Evolutionary conservation across 2,888 invertebrate genomes (phyloP).

Genomic region (Phalangium opilio): DNA sequence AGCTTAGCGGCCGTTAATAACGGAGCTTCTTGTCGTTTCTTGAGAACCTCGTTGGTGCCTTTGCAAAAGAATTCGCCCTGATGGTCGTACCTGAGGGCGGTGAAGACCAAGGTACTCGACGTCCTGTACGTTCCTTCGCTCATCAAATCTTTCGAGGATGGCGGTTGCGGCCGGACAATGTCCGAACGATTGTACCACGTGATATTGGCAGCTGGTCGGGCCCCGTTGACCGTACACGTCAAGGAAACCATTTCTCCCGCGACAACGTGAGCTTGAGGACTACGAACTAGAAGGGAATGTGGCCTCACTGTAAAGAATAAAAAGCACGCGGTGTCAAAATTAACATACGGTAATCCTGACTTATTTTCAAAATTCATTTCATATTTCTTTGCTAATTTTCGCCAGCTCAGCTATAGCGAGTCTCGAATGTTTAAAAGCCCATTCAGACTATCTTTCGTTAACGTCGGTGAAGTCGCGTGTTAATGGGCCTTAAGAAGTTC

Average conservation of each 20-base stretch:
- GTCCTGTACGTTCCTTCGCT: slow-evolving; percentile 22
- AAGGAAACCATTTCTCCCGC: slow-evolving; percentile 64
- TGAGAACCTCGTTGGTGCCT: slow-evolving; percentile 56
- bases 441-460: too few relatives aligned
- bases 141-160: slow-evolving; percentile 18
- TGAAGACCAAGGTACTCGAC: slow-evolving; percentile 19
- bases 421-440: too few relatives aligned
- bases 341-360: too few relatives aligned
- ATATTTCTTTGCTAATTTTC: too few relatives aligned
- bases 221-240: slow-evolving; percentile 59
- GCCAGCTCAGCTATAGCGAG: too few relatives aligned
- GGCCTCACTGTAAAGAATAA: slow-evolving; percentile 51
- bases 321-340: too few relatives aligned
- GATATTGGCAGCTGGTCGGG: slow-evolving; percentile 64
- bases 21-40: slow-evolving; percentile 54
- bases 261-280: slow-evolving; percentile 59
- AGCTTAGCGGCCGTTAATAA: slow-evolving; percentile 52
- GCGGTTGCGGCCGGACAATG: slow-evolving; percentile 18
- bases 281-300: slow-evolving; percentile 54
- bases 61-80: slow-evolving; percentile 23
- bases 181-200: slow-evolving; percentile 57
- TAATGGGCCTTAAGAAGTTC: too few relatives aligned
- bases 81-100: slow-evolving; percentile 21
- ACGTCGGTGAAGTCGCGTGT: too few relatives aligned
- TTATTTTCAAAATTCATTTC: too few relatives aligned